Percentiles rank a stretch among this genome's conserved stretches.
Conservation (phyloP, 2,113 vertebrate species). For the Peromyscus leucopus region DNA sequence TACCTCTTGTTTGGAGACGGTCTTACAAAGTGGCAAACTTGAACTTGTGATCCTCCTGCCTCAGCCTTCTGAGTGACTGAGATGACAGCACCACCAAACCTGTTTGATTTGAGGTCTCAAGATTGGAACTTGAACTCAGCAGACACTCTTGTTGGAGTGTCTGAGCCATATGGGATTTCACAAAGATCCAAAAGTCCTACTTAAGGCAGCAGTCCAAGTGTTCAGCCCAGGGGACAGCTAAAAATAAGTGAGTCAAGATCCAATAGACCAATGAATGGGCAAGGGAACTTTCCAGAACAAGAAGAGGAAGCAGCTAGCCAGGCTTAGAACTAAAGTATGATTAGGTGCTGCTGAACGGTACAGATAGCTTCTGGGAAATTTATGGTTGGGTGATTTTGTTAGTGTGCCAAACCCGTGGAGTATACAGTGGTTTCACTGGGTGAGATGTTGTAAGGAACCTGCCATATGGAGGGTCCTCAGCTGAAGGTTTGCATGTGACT, state of each 20-base stretch:
- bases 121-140: not conserved
- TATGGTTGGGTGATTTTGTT: not conserved
- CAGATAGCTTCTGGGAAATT: not conserved
- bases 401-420: too few species aligned
- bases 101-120: not conserved
- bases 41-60: not conserved
- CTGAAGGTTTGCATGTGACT: not conserved
- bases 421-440: not conserved
- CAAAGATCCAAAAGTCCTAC: not conserved
- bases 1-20: not conserved
- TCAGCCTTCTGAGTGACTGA: not conserved
- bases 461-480: not conserved
- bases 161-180: not conserved
- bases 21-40: not conserved
- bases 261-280: not conserved
- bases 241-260: not conserved
- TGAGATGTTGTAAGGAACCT: not conserved
- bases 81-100: not conserved
- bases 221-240: not conserved
- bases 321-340: not conserved
- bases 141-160: not conserved
- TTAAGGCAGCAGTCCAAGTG: not conserved
- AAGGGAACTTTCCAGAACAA: conserved; percentile 9
- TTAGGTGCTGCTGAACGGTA: not conserved
- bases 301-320: not conserved